Evolutionary conservation across 1,140 invertebrate genomes (phyloP).

Genomic region (Stegodyphus mimosarum): DNA sequence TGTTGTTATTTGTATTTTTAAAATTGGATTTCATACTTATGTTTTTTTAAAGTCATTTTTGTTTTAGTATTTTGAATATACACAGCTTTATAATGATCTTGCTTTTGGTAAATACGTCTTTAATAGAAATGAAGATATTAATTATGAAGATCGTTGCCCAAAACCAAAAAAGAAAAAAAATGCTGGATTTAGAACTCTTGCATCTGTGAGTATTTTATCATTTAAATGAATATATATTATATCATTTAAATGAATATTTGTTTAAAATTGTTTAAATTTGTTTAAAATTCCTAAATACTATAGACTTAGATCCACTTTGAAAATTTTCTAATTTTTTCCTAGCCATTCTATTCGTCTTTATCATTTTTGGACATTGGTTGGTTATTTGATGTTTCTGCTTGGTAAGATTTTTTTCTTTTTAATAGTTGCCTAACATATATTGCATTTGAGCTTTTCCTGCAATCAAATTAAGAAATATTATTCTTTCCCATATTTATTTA

Average conservation of each 20-base stretch:
- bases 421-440: background rate
- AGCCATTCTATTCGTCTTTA: constrained; percentile 51
- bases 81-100: no score
- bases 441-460: background rate
- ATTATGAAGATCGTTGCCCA: constrained; percentile 54
- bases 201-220: constrained; percentile 16
- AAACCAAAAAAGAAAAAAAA: constrained; percentile 43
- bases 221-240: background rate
- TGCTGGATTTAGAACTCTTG: constrained; percentile 33
- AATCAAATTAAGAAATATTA: background rate
- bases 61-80: background rate
- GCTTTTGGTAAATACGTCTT: background rate
- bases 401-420: constrained; percentile 27
- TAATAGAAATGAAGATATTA: constrained; percentile 52
- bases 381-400: constrained; percentile 49
- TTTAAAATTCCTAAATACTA: background rate
- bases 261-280: background rate
- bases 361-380: constrained; percentile 33
- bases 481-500: background rate
- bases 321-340: background rate
- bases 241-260: background rate
- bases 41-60: background rate
- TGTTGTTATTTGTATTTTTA: background rate
- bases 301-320: background rate
- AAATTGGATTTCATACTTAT: background rate